Evolutionary conservation across 53 echinoderm and acorn worm species (phyloP).

Genomic region (Glandiceps talaboti): DNA sequence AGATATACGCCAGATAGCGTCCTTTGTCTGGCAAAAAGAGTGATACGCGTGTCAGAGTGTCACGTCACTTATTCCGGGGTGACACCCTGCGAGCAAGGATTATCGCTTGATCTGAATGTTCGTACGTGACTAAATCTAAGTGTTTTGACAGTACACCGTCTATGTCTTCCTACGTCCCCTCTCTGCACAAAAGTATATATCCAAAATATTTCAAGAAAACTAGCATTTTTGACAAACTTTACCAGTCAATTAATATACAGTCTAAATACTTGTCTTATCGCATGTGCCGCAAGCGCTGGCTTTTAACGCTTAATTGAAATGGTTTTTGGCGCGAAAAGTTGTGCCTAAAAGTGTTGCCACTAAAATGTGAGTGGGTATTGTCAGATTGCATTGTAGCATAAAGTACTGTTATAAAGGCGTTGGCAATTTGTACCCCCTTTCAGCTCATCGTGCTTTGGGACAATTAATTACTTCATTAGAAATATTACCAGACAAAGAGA

Average conservation of each 20-base stretch:
- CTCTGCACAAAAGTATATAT: too few relatives aligned
- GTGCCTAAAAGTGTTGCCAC: conserved; percentile 1
- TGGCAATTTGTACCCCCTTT: background rate
- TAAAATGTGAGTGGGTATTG: background rate
- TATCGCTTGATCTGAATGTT: too few relatives aligned
- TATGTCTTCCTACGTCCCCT: too few relatives aligned
- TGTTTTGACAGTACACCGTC: too few relatives aligned
- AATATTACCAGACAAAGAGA: background rate
- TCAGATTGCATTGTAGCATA: background rate
- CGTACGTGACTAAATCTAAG: too few relatives aligned
- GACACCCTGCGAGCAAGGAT: too few relatives aligned
- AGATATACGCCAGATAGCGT: background rate
- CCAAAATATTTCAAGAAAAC: too few relatives aligned
- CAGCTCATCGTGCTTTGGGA: background rate
- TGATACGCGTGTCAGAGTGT: too few relatives aligned
- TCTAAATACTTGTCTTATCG: background rate
- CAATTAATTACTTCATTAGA: background rate
- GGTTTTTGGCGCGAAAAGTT: background rate
- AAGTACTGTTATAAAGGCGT: background rate
- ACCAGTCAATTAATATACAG: background rate
- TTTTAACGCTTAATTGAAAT: background rate
- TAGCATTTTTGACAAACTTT: too few relatives aligned
- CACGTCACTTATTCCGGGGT: too few relatives aligned
- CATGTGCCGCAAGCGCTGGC: background rate
- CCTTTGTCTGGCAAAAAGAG: too few relatives aligned